Percentiles rank a stretch among this genome's conserved stretches.
These are phyloP conservation scores for Cnemophilus loriae DNA, from an alignment of 2,113 vertebrate species.

Conservation along the genomic window DNA sequence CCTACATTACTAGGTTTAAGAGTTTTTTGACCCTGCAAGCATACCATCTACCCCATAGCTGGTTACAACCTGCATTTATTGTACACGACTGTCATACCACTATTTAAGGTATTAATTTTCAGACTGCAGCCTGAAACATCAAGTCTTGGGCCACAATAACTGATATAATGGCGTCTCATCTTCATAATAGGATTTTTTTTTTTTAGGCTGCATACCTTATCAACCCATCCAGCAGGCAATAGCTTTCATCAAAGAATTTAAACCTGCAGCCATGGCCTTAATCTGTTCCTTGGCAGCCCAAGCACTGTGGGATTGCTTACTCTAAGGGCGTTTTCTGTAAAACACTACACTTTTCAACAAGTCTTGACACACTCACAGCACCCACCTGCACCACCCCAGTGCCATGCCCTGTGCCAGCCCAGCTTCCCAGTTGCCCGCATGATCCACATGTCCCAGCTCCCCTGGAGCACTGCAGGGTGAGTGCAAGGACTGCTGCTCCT, in stretches of 20 bases:
- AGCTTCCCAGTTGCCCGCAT: fast-evolving
- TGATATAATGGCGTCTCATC: neutral
- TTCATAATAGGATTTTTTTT: neutral
- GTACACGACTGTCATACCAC: neutral
- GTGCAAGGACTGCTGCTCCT: neutral
- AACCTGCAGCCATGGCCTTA: neutral
- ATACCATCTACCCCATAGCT: neutral
- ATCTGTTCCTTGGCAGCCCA: neutral
- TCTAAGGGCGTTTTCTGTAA: neutral
- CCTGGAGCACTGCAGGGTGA: neutral
- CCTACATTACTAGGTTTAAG: neutral
- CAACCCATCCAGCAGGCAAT: neutral
- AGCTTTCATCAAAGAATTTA: neutral
- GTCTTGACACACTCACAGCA: neutral
- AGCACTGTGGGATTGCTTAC: neutral
- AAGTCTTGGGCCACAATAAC: neutral
- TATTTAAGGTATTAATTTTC: neutral
- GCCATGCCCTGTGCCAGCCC: neutral
- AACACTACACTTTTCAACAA: neutral
- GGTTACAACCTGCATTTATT: neutral
- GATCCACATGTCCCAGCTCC: neutral
- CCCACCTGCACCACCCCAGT: fast-evolving
- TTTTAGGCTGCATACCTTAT: neutral
- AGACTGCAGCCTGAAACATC: neutral
- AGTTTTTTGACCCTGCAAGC: neutral